These are phyloP conservation scores for Orchesella cincta DNA, from an alignment of 1,140 invertebrate genomes.

Conservation along the genomic window DNA sequence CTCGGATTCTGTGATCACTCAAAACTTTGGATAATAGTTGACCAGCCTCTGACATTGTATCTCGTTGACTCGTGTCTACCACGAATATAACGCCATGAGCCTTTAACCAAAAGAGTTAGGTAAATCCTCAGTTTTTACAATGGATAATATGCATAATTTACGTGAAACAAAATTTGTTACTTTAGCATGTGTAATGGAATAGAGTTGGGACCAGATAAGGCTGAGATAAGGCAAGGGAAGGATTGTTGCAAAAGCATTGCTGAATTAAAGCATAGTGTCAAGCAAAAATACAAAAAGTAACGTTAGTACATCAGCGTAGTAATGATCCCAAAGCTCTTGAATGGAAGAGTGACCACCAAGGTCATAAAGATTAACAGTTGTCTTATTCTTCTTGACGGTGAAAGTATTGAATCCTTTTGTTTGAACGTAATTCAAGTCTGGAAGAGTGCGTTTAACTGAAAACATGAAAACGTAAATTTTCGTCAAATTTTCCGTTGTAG, in stretches of 20 bases:
- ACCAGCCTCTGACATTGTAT: constrained; percentile 27
- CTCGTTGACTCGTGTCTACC: constrained; percentile 35
- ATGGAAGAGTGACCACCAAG: constrained; percentile 35
- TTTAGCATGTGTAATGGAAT: no score
- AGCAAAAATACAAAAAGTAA: no score
- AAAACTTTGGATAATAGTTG: constrained; percentile 29
- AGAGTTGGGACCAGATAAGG: no score
- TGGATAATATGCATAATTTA: no score
- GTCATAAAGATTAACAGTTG: constrained; percentile 32
- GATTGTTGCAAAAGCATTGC: no score
- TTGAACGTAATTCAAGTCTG: constrained; percentile 34
- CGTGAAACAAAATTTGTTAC: no score
- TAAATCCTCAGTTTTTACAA: no score
- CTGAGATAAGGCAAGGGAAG: no score
- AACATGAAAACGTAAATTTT: constrained; percentile 1
- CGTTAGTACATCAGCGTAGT: constrained; percentile 39
- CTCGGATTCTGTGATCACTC: constrained; percentile 31
- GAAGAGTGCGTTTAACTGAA: constrained; percentile 35
- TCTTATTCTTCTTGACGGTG: constrained; percentile 22
- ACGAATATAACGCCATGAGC: constrained; percentile 38
- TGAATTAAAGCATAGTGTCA: no score
- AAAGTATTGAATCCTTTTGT: constrained; percentile 35
- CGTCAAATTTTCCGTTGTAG: neutral
- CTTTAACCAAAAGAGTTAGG: no score
- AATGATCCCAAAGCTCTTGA: constrained; percentile 40